phyloP scores from a whole-genome alignment of 2,113 vertebrate species.

The Dicrurus megarhynchus region DNA sequence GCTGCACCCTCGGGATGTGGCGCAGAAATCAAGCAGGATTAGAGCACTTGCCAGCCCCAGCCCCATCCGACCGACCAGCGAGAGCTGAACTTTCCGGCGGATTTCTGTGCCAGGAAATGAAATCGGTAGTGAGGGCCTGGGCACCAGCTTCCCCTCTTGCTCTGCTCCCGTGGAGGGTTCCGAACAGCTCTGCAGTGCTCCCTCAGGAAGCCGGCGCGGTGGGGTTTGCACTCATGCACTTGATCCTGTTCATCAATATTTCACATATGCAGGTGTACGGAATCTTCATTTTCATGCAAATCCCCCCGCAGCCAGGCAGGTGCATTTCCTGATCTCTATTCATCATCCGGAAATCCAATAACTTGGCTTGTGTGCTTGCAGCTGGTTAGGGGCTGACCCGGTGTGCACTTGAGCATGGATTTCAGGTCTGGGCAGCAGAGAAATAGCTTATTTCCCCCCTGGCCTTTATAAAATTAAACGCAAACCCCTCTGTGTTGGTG shows the following conservation, averaged over 20 bases:
- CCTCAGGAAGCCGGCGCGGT: background rate
- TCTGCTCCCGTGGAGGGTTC: background rate
- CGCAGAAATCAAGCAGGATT: background rate
- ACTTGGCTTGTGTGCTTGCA: slow-evolving; percentile 66
- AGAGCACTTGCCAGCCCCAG: background rate
- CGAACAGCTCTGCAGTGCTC: background rate
- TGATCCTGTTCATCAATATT: background rate
- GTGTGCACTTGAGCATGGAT: slow-evolving; percentile 65
- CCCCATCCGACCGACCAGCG: background rate
- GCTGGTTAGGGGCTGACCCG: slow-evolving; percentile 70
- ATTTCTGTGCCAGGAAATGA: background rate
- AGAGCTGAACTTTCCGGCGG: background rate
- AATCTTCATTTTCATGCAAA: slow-evolving; percentile 66
- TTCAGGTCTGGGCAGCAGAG: slow-evolving; percentile 46
- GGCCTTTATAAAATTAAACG: slow-evolving; percentile 26
- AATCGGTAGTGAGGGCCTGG: background rate
- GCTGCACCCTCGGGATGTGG: background rate
- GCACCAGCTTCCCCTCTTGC: background rate
- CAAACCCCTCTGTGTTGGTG: background rate
- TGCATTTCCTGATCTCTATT: slow-evolving; percentile 60
- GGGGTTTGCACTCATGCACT: background rate
- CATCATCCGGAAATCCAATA: slow-evolving; percentile 72
- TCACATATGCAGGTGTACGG: background rate
- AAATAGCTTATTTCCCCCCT: slow-evolving; percentile 52
- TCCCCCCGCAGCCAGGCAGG: slow-evolving; percentile 53